Evolutionary conservation across 2,113 vertebrate species (phyloP).

Genomic region (Martes martes): DNA sequence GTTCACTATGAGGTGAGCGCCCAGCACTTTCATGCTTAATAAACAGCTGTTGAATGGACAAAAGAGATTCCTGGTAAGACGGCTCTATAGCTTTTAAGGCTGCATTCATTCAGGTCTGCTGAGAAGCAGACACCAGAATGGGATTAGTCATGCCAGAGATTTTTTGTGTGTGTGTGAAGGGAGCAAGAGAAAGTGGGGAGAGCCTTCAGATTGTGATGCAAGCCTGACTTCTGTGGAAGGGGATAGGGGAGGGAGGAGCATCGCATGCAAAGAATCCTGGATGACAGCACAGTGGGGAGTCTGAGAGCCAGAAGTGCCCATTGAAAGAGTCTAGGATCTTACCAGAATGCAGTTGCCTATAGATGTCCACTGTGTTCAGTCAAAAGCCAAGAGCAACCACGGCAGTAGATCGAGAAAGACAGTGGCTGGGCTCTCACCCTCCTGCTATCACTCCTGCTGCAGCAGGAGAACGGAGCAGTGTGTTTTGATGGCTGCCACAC

Average conservation of each 20-base stretch:
- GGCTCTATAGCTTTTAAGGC: not conserved
- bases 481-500: not conserved
- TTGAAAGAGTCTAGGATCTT: not conserved
- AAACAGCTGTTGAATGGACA: not conserved
- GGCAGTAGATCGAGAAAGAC: not conserved
- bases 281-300: fast-evolving
- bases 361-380: not conserved
- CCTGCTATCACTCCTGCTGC: not conserved
- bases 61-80: not conserved
- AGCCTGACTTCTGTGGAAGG: not conserved
- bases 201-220: not conserved
- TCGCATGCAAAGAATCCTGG: not conserved
- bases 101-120: not conserved
- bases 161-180: not conserved
- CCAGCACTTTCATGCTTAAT: not conserved
- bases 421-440: fast-evolving
- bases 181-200: not conserved
- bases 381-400: not conserved
- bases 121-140: not conserved
- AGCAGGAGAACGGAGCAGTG: not conserved
- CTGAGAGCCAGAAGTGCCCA: not conserved
- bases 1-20: not conserved
- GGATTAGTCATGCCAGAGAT: not conserved
- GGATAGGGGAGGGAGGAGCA: not conserved
- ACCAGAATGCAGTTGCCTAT: not conserved